A percentile compares a stretch with the other conserved stretches of the same genome.
Conservation (phyloP, 2,113 vertebrate genomes). For the Ovis canadensis region DNA sequence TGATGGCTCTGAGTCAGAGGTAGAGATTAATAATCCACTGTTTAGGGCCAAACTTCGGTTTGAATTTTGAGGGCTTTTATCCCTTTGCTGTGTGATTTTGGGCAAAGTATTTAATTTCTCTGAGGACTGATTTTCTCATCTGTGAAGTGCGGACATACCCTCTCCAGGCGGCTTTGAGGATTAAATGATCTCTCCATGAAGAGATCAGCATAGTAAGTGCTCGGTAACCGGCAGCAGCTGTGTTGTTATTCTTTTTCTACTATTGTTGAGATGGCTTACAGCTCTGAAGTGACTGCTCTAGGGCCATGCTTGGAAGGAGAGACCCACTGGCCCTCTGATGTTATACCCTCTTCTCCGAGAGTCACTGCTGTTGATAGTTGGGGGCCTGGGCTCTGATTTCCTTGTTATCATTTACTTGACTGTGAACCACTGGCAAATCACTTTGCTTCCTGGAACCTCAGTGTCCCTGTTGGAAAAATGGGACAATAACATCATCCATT, state of each 20-base stretch:
- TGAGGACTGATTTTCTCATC: background rate
- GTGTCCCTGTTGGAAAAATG: background rate
- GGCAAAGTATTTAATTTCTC: background rate
- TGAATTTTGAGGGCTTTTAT: background rate
- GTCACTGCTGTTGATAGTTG: background rate
- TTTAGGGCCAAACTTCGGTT: background rate
- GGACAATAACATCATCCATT: background rate
- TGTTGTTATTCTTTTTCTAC: background rate
- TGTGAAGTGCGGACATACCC: background rate
- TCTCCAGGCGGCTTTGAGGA: background rate
- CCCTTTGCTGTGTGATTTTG: background rate
- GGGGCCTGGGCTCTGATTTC: background rate
- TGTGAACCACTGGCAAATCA: background rate
- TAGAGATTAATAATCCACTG: background rate
- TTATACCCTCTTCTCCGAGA: background rate
- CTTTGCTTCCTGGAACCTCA: background rate
- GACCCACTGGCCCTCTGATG: background rate
- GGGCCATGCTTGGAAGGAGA: background rate
- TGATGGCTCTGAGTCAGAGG: background rate
- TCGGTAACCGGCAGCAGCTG: background rate
- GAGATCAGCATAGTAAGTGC: accelerated
- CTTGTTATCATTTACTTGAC: background rate
- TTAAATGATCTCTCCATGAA: background rate
- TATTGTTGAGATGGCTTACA: background rate
- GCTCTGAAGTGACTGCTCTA: background rate